Evolutionary conservation across 2,888 invertebrate genomes (phyloP).

Genomic region (Drosophila crucigera): DNA sequence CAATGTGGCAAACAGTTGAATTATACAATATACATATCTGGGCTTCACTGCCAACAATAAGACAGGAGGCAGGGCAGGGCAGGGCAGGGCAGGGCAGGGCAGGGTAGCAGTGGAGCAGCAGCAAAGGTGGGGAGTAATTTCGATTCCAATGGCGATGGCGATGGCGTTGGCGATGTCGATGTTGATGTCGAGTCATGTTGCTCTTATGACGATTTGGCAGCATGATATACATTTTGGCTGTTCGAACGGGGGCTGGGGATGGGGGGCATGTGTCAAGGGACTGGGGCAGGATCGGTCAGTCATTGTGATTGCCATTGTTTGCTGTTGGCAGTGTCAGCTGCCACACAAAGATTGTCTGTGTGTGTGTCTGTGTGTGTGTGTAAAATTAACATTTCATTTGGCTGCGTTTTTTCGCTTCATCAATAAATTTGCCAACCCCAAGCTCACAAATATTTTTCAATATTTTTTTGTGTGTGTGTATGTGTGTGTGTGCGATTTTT

Average conservation of each 20-base stretch:
- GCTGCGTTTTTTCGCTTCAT: constrained; percentile 69
- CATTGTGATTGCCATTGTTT: constrained; percentile 66
- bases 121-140: background rate
- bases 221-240: constrained; percentile 47
- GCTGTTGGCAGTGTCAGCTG: constrained; percentile 74
- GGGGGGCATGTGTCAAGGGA: background rate
- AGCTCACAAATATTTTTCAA: constrained; percentile 29
- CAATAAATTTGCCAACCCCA: constrained; percentile 70
- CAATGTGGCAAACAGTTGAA: constrained; percentile 33
- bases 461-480: constrained; percentile 10
- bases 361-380: constrained; percentile 10
- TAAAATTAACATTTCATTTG: constrained; percentile 80
- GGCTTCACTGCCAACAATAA: background rate
- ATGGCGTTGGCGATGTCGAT: background rate
- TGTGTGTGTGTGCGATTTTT: constrained; percentile 4
- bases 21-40: constrained; percentile 29
- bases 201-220: constrained; percentile 45
- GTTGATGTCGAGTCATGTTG: constrained; percentile 44
- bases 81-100: too few species aligned
- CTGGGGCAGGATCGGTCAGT: constrained; percentile 51
- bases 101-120: too few species aligned
- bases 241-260: background rate
- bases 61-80: background rate
- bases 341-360: constrained; percentile 38
- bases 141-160: background rate